Percentiles rank a stretch among this genome's conserved stretches.
These are phyloP conservation scores for Pasiphila rectangulata DNA, from an alignment of 2,888 invertebrate genomes.

Conservation along the genomic window DNA sequence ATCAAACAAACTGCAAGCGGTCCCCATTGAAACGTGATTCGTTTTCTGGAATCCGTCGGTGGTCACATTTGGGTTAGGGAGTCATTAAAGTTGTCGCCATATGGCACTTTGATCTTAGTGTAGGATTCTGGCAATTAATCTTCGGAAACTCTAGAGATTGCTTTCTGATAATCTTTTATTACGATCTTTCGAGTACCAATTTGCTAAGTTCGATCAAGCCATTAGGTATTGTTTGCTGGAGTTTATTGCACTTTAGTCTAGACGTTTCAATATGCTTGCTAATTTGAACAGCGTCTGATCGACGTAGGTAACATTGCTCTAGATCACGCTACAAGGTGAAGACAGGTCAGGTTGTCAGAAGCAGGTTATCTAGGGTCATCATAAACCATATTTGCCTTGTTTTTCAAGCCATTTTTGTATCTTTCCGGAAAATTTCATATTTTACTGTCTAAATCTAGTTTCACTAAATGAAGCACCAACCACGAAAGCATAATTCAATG, in stretches of 20 bases:
- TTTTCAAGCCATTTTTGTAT: not conserved
- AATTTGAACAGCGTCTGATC: conserved; percentile 22
- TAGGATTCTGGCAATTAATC: conserved; percentile 24
- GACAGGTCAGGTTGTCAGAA: not conserved
- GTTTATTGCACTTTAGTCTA: conserved; percentile 17
- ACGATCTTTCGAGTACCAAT: not conserved
- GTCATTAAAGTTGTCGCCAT: conserved; percentile 32
- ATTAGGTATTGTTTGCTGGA: conserved; percentile 10
- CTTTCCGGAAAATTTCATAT: not conserved
- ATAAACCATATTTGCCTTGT: not conserved
- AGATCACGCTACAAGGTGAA: conserved; percentile 11
- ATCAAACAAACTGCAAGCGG: conserved; percentile 53
- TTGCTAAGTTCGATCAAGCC: not conserved
- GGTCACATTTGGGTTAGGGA: conserved; percentile 40
- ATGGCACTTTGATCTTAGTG: conserved; percentile 21
- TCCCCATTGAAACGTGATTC: conserved; percentile 54
- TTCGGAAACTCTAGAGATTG: not conserved
- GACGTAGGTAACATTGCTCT: conserved; percentile 24
- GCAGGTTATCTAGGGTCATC: not conserved
- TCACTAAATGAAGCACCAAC: no score
- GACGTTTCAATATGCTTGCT: conserved; percentile 22
- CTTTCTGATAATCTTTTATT: not conserved
- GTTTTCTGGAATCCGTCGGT: conserved; percentile 49
- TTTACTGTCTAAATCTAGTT: no score
- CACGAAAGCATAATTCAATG: no score